Base-by-base conservation (phyloP, 1,140 invertebrate species). In the Samia ricini region DNA sequence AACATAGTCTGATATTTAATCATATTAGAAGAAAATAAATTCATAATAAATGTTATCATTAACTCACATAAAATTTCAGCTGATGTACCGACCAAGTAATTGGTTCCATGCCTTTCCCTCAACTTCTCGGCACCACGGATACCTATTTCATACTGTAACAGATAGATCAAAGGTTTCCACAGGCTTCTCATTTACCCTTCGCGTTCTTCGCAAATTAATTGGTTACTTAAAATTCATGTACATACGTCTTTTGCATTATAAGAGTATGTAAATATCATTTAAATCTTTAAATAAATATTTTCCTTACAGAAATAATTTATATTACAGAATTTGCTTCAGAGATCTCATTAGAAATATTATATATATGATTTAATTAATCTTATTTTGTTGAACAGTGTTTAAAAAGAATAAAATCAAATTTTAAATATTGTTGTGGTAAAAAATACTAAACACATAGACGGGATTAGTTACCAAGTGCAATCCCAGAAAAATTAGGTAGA, bases 41-140 rank as follows among this genome's bases (percentile, higher is more conserved):
- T n/a, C n/a, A 26, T 4, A 42, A 42, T 15, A 42, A 15, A 26
- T 55, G 8, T 4, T 8, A 26, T 26, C 26, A 15, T 29, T 50
- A 49, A 69, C 89, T 89, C 72, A 92, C 91, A 92, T 19, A 92
- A 66, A 49, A 91, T 90, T 58, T 91, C 89, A 20, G 81, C 79
- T 68, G 91, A 91, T 3, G 90, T 91, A 7, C 91, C 91, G 26
- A 90, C 89, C 19, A 61, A 71, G 21, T 91, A 92, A 0, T 63
- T 63, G 0, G 89, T 92, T 4, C 87, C 89, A 67, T 91, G 86
- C 55, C 75, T 80, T 21, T 76, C 62, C 19, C 66, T 58, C 0
- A 91, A 58, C 15, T 85, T 87, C 49, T 89, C 81, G n/a, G 85
- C 76, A 20, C 85, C 90, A 5, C 87, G 83, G 56, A 85, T 76